phyloP scores from a whole-genome alignment of 2,888 invertebrate genomes.

The Ennomos erosarius region DNA sequence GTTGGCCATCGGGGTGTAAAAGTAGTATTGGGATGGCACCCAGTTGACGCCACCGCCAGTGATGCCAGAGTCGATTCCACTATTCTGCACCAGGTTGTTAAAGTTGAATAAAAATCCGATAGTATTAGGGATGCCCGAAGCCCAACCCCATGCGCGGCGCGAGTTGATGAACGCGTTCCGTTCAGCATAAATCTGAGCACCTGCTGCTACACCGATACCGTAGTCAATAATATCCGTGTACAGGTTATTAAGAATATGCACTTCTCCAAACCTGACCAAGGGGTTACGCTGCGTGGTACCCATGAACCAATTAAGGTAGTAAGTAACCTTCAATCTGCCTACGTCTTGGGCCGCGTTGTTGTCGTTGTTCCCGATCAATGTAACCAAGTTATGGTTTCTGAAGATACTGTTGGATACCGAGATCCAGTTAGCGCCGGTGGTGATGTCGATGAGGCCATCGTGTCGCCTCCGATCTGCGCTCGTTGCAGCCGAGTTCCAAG shows the following conservation, averaged over 20 bases:
- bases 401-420: constrained; percentile 35
- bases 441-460: constrained; percentile 34
- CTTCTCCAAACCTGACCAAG: constrained; percentile 27
- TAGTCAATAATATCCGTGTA: constrained; percentile 24
- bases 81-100: too few species aligned
- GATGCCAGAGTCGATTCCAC: too few species aligned
- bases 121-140: too few species aligned
- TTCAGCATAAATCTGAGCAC: constrained; percentile 21
- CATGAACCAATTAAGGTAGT: constrained; percentile 31
- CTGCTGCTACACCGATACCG: constrained; percentile 25
- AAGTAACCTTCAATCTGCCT: constrained; percentile 30
- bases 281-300: constrained; percentile 31
- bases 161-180: constrained; percentile 26
- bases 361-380: constrained; percentile 28
- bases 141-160: constrained; percentile 12
- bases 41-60: constrained; percentile 5
- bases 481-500: constrained; percentile 23
- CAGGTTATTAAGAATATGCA: constrained; percentile 30
- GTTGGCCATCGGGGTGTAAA: constrained; percentile 12
- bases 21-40: constrained; percentile 14
- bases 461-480: constrained; percentile 24
- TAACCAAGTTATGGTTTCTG: constrained; percentile 31
- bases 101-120: too few species aligned
- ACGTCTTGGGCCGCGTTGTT: constrained; percentile 22
- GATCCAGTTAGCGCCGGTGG: constrained; percentile 24